Percentiles rank a stretch among this genome's conserved stretches.
phyloP scores from a whole-genome alignment of 1,140 invertebrate species.

The Sarcophaga bullata region DNA sequence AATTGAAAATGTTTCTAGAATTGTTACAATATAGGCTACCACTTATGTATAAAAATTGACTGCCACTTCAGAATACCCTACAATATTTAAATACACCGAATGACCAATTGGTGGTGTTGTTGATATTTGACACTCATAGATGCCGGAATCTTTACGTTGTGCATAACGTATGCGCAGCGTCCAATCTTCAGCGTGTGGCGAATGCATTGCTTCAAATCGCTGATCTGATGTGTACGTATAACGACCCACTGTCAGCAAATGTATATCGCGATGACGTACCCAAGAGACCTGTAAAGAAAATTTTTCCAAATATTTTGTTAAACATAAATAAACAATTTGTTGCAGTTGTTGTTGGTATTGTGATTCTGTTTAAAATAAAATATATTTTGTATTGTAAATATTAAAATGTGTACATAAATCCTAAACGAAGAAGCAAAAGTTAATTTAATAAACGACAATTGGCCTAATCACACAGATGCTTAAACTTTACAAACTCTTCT shows the following conservation, averaged over 20 bases:
- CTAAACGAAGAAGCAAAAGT: conserved; percentile 8
- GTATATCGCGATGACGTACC: conserved; percentile 87
- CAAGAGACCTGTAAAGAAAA: conserved; percentile 78
- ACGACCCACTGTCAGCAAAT: conserved; percentile 83
- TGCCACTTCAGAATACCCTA: conserved; percentile 77
- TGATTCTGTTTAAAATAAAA: not conserved
- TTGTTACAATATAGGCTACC: too few relatives aligned
- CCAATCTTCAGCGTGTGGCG: conserved; percentile 81
- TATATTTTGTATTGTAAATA: not conserved
- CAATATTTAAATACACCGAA: conserved; percentile 79
- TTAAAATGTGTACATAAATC: not conserved
- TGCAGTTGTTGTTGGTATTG: not conserved
- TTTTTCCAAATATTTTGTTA: conserved; percentile 24
- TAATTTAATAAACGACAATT: conserved; percentile 34
- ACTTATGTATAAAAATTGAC: too few relatives aligned
- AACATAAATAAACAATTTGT: not conserved
- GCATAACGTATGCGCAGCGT: conserved; percentile 79
- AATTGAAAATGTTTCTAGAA: too few relatives aligned
- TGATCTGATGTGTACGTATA: conserved; percentile 90
- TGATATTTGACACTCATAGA: conserved; percentile 88
- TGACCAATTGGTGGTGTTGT: conserved; percentile 86
- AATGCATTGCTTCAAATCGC: conserved; percentile 81
- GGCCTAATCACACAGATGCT: conserved; percentile 34
- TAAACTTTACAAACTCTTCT: conserved; percentile 27
- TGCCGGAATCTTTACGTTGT: conserved; percentile 80